Evolutionary conservation across 2,888 invertebrate species (phyloP), one percentile per base, ranked within the genome.

Genomic region (Sminthurides aquaticus): DNA sequence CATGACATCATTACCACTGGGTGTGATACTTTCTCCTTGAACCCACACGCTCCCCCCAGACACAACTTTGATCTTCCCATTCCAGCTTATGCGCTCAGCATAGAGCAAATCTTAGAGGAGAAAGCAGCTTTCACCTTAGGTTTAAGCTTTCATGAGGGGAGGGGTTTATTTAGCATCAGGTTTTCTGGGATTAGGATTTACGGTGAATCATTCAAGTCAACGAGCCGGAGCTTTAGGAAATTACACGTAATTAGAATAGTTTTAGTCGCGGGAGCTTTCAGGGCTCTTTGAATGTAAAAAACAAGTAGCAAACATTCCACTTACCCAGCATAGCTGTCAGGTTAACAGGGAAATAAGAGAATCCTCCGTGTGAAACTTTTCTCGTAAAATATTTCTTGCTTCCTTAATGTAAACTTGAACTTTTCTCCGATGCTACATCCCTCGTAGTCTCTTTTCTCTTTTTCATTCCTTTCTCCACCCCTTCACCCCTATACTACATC

Each of bases 341-440:
- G 43, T 34, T 34, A 34, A 34, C 43, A 34, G 43, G 43, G 43
- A 34, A 34, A 34, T 34, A 34, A 34, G 52, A 8, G 22, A 52
- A 24, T 43, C 11, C 25, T 5, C n/a, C n/a, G n/a, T 15, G 60
- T 2, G 1, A 49, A 60, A 60, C 29, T 60, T 60, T 60, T 18
- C 60, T 61, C 54, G 61, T 61, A 54, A 54, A 61, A 54, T 29
- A 54, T 61, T 61, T 61, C 61, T 61, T 52, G 52, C 49, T 49
- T n/a, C 48, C 25, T 20, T 59, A 28, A 34, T 11, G 29, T 58
- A 57, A 57, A 27, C 48, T 52, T 18, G 11, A 34, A 22, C 15
- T 52, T 52, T 52, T 52, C 52, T 22, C 43, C 11, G 34, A 28
- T 24, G 5, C 43, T n/a, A 20, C 20, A 27, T 58, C 58, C n/a